These are phyloP conservation scores for Aphelocoma californica DNA, from an alignment of 2,797 vertebrate species.

Conservation along the genomic window DNA sequence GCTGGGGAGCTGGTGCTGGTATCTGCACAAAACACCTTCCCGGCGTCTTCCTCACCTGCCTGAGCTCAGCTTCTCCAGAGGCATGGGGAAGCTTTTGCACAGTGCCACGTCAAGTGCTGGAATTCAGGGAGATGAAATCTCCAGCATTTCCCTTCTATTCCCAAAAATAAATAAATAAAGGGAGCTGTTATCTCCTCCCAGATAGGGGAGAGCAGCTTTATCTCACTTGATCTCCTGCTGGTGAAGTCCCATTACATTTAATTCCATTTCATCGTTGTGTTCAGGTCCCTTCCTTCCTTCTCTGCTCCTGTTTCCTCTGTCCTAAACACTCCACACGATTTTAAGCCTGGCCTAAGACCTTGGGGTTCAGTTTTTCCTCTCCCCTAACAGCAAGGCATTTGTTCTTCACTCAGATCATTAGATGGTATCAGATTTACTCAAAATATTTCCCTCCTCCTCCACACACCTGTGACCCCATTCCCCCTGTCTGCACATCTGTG, in stretches of 20 bases:
- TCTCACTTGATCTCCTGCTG: constrained; percentile 3
- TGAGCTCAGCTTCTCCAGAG: background rate
- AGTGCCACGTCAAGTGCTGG: background rate
- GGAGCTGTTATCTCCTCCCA: background rate
- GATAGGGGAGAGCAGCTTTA: background rate
- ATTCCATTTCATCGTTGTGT: background rate
- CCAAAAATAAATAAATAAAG: background rate
- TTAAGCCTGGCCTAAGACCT: background rate
- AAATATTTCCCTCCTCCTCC: background rate
- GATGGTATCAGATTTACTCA: background rate
- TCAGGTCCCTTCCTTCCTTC: background rate
- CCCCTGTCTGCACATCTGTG: background rate
- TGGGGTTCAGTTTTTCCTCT: background rate
- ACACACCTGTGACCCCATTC: background rate
- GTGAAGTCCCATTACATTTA: background rate
- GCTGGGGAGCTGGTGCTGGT: background rate
- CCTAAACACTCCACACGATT: background rate
- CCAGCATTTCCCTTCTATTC: background rate
- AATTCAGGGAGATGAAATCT: background rate
- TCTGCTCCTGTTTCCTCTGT: background rate
- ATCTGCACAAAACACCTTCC: background rate
- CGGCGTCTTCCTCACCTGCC: background rate
- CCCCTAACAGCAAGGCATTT: background rate
- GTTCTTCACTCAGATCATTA: background rate
- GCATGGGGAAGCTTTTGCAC: background rate